Evolutionary conservation across 2,113 vertebrate genomes (phyloP).

Genomic region (Mugil cephalus): DNA sequence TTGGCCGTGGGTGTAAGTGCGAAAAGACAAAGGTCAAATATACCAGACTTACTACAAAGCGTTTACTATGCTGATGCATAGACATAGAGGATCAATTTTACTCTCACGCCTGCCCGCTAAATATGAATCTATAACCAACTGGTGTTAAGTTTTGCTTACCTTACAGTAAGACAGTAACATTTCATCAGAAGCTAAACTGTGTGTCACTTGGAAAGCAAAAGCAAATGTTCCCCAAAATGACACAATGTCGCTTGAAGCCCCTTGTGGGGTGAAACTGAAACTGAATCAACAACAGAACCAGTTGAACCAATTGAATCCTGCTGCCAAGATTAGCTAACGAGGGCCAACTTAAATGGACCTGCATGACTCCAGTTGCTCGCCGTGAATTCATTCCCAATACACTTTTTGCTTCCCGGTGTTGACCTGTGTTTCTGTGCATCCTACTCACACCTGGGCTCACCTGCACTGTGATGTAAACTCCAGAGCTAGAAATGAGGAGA

Average conservation of each 20-base stretch:
- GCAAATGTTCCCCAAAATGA: neutral
- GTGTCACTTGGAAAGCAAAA: neutral
- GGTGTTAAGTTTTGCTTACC: neutral
- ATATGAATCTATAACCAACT: neutral
- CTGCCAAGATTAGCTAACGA: no score
- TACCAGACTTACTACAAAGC: neutral
- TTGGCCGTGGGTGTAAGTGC: no score
- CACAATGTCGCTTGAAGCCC: no score
- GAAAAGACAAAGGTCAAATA: no score
- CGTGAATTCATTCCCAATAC: no score
- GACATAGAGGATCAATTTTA: neutral
- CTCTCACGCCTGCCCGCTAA: neutral
- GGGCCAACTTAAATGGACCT: no score
- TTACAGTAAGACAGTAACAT: no score
- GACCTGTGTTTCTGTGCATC: no score
- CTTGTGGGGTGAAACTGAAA: no score
- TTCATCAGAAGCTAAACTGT: no score
- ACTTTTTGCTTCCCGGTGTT: neutral
- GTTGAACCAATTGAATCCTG: neutral
- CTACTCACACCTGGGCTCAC: neutral
- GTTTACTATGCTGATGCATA: neutral
- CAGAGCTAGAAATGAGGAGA: conserved; percentile 11
- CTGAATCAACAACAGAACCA: no score
- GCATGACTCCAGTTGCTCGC: no score
- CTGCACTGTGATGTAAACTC: conserved; percentile 3